Evolutionary conservation across 2,888 invertebrate genomes (phyloP).

Genomic region (Nineta flava): DNA sequence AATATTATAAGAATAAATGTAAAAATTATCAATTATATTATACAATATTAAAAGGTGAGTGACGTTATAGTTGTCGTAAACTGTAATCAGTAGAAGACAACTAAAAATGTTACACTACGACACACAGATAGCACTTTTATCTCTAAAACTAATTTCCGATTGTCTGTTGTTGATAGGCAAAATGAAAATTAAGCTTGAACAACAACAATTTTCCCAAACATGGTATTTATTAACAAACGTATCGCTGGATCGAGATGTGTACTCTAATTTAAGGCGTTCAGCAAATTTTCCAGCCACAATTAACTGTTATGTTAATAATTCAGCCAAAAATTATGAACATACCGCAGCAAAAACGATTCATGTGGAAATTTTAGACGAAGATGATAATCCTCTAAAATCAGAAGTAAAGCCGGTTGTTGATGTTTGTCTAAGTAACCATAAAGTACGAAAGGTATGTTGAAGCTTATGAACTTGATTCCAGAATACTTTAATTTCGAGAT

Average conservation of each 20-base stretch:
- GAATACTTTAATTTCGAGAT: too few species aligned
- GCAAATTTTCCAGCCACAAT: slow-evolving; percentile 23
- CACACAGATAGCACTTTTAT: background rate
- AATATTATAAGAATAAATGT: slow-evolving; percentile 28
- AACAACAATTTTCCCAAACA: background rate
- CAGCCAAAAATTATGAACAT: slow-evolving; percentile 20
- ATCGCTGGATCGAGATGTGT: slow-evolving; percentile 29
- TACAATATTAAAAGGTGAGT: slow-evolving; percentile 27
- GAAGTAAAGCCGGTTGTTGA: slow-evolving; percentile 22
- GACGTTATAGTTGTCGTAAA: background rate
- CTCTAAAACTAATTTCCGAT: background rate
- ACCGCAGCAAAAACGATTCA: slow-evolving; percentile 22
- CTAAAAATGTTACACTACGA: too few species aligned
- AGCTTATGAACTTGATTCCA: too few species aligned
- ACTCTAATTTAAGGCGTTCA: slow-evolving; percentile 20
- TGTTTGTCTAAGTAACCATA: slow-evolving; percentile 20
- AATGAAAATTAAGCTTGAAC: slow-evolving; percentile 3
- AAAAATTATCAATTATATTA: slow-evolving; percentile 32
- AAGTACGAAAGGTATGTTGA: slow-evolving; percentile 20
- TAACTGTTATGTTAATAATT: slow-evolving; percentile 28
- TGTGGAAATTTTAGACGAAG: slow-evolving; percentile 34
- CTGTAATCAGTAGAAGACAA: too few species aligned
- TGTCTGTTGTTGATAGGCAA: background rate
- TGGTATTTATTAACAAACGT: slow-evolving; percentile 26
- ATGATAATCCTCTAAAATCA: slow-evolving; percentile 29